phyloP scores from a whole-genome alignment of 2,113 vertebrate genomes.

The Corythoichthys haematopterus region DNA sequence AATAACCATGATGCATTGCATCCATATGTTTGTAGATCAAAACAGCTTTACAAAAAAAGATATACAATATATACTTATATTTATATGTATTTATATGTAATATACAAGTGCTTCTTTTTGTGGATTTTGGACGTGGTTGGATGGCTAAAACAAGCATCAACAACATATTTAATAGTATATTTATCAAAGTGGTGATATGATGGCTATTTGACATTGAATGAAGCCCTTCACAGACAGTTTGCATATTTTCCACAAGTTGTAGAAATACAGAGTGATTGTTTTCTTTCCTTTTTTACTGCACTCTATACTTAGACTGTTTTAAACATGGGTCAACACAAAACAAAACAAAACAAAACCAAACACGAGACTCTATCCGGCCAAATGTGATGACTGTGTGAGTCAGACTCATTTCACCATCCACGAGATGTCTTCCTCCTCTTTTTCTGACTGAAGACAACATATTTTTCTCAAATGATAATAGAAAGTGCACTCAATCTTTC shows the following conservation, averaged over 20 bases:
- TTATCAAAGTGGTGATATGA: slow-evolving; percentile 45
- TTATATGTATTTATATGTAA: slow-evolving; percentile 71
- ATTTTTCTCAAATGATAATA: slow-evolving; percentile 11
- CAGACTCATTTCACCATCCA: not conserved
- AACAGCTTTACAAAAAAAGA: slow-evolving; percentile 76
- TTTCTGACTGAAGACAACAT: not conserved
- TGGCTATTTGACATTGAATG: slow-evolving; percentile 57
- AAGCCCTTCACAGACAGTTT: slow-evolving; percentile 73
- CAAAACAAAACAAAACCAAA: not conserved
- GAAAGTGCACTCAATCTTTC: slow-evolving; percentile 22
- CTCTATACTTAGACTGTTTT: slow-evolving; percentile 25
- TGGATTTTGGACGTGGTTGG: slow-evolving; percentile 58
- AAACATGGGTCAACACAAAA: slow-evolving; percentile 1
- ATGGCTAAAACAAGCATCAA: slow-evolving; percentile 49
- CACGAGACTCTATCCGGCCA: not conserved
- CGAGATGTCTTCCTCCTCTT: not conserved
- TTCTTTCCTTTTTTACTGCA: slow-evolving; percentile 25
- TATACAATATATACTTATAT: slow-evolving; percentile 73
- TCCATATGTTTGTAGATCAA: slow-evolving; percentile 76
- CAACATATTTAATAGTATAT: slow-evolving; percentile 29
- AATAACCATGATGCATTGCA: slow-evolving; percentile 80
- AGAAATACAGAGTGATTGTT: slow-evolving; percentile 52
- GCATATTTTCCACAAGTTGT: slow-evolving; percentile 67
- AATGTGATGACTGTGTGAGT: not conserved
- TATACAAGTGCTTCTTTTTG: slow-evolving; percentile 67